Evolutionary conservation across 2,888 invertebrate genomes (phyloP).

Genomic region (Heliconius ismenius): DNA sequence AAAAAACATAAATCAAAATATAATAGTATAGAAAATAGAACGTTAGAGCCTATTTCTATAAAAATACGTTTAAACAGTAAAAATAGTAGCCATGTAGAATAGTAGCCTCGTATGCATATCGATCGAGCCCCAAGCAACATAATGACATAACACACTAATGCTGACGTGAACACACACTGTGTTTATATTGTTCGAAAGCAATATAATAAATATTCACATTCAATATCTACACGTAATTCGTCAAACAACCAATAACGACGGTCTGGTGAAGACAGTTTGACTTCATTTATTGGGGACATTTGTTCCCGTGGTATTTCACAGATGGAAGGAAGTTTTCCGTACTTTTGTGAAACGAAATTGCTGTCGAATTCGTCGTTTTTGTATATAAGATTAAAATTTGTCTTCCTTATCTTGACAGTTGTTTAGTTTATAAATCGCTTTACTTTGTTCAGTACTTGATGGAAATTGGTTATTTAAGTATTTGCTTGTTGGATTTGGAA

Average conservation of each 20-base stretch:
- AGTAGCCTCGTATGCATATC: not conserved
- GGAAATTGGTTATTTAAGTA: too few relatives aligned
- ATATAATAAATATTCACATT: conserved; percentile 11
- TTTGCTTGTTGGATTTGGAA: too few relatives aligned
- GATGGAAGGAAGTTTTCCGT: conserved; percentile 4
- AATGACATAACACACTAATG: conserved; percentile 3
- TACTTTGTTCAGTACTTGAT: too few relatives aligned
- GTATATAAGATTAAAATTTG: not conserved
- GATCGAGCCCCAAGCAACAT: not conserved
- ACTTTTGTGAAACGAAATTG: conserved; percentile 14
- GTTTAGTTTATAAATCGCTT: not conserved
- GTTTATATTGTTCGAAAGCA: conserved; percentile 4
- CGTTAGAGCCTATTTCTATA: not conserved
- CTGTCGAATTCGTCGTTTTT: not conserved
- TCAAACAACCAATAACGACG: conserved; percentile 28
- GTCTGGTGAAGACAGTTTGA: conserved; percentile 33
- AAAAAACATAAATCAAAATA: too few relatives aligned
- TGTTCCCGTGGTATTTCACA: conserved; percentile 14
- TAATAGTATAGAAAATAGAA: not conserved
- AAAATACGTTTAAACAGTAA: not conserved
- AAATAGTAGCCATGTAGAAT: conserved; percentile 1
- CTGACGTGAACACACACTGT: conserved; percentile 7
- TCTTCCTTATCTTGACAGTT: not conserved
- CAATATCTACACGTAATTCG: conserved; percentile 9
- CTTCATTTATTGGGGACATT: conserved; percentile 29